A percentile compares a stretch with the other conserved stretches of the same genome.
phyloP scores from a whole-genome alignment of 2,797 vertebrate species.

The Phoeniculus purpureus region DNA sequence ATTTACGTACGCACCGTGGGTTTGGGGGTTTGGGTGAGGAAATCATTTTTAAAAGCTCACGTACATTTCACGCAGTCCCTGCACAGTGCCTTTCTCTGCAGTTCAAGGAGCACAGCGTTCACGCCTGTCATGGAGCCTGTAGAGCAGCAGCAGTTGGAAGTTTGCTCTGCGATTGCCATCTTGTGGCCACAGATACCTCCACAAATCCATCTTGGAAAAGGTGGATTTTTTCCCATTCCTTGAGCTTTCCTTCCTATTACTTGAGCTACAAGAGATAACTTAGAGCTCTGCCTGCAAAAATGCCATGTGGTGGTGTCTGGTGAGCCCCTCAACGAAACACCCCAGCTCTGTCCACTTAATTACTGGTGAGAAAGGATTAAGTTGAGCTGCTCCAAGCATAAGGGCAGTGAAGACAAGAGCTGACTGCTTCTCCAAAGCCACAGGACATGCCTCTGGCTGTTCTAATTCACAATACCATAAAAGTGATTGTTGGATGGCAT shows the following conservation, averaged over 20 bases:
- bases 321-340: background rate
- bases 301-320: background rate
- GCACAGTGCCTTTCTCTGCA: background rate
- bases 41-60: background rate
- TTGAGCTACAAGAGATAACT: background rate
- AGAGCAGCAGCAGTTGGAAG: background rate
- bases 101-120: background rate
- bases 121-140: background rate
- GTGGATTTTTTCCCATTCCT: background rate
- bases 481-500: background rate
- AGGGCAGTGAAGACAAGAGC: background rate
- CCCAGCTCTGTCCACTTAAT: background rate
- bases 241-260: background rate
- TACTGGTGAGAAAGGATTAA: background rate
- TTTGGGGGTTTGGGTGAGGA: background rate
- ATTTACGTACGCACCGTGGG: background rate
- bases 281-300: background rate
- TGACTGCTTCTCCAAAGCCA: background rate
- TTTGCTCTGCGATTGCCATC: slow-evolving; percentile 72
- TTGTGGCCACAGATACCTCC: slow-evolving; percentile 54
- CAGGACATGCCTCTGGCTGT: background rate
- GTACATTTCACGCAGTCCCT: background rate
- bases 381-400: background rate
- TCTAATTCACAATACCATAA: rapidly evolving
- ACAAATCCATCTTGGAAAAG: background rate